Conservation (phyloP, 1,140 invertebrate genomes). For the Camponotus floridanus region DNA sequence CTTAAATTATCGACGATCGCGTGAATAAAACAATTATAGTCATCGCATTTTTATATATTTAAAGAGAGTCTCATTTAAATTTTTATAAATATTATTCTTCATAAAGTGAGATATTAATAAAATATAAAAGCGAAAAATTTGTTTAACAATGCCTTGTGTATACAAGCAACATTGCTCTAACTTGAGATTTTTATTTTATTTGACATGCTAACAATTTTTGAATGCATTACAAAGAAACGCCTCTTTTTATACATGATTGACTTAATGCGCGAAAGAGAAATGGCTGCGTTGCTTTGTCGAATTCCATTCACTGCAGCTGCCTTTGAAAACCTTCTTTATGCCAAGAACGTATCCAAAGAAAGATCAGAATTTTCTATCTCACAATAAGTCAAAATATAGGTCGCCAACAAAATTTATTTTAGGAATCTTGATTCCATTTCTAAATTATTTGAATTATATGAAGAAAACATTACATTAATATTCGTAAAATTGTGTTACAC, state of each 20-base stretch:
- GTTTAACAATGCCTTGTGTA: background rate
- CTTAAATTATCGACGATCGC: slow-evolving; percentile 7
- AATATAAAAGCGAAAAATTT: background rate
- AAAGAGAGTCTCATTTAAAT: background rate
- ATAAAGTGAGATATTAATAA: background rate
- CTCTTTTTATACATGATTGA: slow-evolving; percentile 4
- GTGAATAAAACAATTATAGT: slow-evolving; percentile 25
- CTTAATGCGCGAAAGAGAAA: slow-evolving; percentile 47
- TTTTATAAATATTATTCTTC: background rate
- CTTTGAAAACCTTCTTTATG: background rate
- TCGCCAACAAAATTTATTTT: slow-evolving; percentile 13
- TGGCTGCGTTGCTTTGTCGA: slow-evolving; percentile 22
- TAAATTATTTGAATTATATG: slow-evolving; percentile 10
- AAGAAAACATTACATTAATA: too few species aligned
- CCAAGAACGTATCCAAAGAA: background rate
- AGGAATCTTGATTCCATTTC: background rate
- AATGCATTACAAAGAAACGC: slow-evolving; percentile 41
- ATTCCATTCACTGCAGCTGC: background rate
- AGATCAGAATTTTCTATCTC: slow-evolving; percentile 1
- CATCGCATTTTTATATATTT: background rate
- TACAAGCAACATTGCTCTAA: slow-evolving; percentile 71
- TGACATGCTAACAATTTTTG: slow-evolving; percentile 79
- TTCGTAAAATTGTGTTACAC: too few species aligned
- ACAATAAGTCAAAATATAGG: background rate
- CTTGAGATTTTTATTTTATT: slow-evolving; percentile 74